These are phyloP conservation scores for Sarcophaga rosellei DNA, from an alignment of 2,888 invertebrate species.

Conservation along the genomic window DNA sequence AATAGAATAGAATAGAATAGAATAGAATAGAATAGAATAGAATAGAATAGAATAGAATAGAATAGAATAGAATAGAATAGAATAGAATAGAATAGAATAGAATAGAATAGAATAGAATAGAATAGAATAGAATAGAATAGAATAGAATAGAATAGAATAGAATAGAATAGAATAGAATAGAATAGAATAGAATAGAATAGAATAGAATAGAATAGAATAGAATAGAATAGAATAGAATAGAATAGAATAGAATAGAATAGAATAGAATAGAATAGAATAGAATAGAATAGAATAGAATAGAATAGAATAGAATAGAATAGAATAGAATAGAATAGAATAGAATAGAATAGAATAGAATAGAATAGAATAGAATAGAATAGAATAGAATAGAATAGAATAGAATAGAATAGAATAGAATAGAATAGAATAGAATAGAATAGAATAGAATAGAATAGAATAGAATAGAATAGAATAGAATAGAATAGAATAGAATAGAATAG, in stretches of 20 bases:
- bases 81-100: slow-evolving; percentile 16
- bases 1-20: slow-evolving; percentile 46
- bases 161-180: slow-evolving; percentile 43
- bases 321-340: slow-evolving; percentile 45
- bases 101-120: slow-evolving; percentile 35
- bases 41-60: slow-evolving; percentile 37
- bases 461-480: slow-evolving; percentile 41
- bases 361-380: slow-evolving; percentile 39
- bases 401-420: background rate
- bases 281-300: slow-evolving; percentile 45
- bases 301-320: slow-evolving; percentile 42
- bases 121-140: slow-evolving; percentile 39
- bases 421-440: background rate
- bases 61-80: too few species aligned
- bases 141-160: slow-evolving; percentile 41
- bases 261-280: slow-evolving; percentile 44
- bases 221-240: slow-evolving; percentile 45
- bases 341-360: slow-evolving; percentile 47
- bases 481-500: slow-evolving; percentile 50
- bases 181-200: slow-evolving; percentile 51
- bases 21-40: slow-evolving; percentile 39
- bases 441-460: slow-evolving; percentile 35
- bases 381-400: slow-evolving; percentile 43
- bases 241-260: slow-evolving; percentile 45
- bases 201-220: slow-evolving; percentile 50